phyloP scores from a whole-genome alignment of 2,888 invertebrate species.

The Thera obeliscata region DNA sequence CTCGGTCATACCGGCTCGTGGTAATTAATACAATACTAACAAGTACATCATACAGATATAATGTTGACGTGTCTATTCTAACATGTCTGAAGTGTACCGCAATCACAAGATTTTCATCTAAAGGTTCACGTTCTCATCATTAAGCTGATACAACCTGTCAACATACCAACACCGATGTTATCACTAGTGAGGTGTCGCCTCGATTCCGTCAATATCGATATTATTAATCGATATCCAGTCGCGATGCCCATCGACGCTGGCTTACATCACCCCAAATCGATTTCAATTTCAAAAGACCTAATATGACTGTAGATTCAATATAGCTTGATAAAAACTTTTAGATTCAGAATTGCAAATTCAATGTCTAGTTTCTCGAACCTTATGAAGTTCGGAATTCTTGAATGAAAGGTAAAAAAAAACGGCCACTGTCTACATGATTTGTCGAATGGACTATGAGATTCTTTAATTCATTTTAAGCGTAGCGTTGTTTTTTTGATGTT shows the following conservation, averaged over 20 bases:
- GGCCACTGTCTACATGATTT: too few species aligned
- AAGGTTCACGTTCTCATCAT: conserved; percentile 16
- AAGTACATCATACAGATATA: not conserved
- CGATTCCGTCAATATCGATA: conserved; percentile 26
- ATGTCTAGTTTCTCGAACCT: not conserved
- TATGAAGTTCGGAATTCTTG: too few species aligned
- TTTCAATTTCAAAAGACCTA: conserved; percentile 9
- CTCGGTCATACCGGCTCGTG: too few species aligned
- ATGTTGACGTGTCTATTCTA: not conserved
- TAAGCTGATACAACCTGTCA: conserved; percentile 25
- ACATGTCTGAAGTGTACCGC: not conserved
- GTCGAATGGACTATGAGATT: too few species aligned
- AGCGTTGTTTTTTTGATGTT: too few species aligned
- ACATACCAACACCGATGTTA: conserved; percentile 31
- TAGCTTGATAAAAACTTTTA: not conserved
- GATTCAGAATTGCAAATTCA: not conserved
- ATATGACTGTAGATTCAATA: not conserved
- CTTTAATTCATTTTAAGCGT: too few species aligned
- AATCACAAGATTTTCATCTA: not conserved
- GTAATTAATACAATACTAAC: not conserved
- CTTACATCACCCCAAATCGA: conserved; percentile 3
- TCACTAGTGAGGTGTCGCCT: conserved; percentile 24
- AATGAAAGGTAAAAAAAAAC: too few species aligned
- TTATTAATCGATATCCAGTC: conserved; percentile 30
- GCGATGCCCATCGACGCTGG: conserved; percentile 1